Evolutionary conservation across 2,797 vertebrate genomes (phyloP), one percentile per base, ranked within the genome.

Genomic region (Picus viridis): DNA sequence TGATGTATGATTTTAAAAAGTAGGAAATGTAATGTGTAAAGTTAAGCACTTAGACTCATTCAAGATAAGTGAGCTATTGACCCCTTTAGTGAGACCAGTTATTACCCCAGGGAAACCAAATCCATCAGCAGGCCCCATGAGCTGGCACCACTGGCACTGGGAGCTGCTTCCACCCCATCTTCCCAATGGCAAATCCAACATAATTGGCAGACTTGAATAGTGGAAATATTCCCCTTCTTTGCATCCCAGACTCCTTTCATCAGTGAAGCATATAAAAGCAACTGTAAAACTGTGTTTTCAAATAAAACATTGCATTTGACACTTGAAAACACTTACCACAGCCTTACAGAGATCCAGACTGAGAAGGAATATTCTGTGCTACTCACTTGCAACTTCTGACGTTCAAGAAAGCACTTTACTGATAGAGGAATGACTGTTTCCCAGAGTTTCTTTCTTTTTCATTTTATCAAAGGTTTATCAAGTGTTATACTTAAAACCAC

Each of bases 131-230:
- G 36, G 17, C 36, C 14, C 36, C 24, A 8, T 0, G 3, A 32
- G 6, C 9, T 6, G 1, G 49, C 23, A 51, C 49, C 49, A 51
- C 49, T 51, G 23, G 23, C 49, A 20, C 74, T 1, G 2, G 43
- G 19, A 63, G 63, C 39, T 1, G 3, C 26, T 12, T 57, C 41
- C 62, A n/a, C 3, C n/a, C 4, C 1, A 0, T 11, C 1, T 9
- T 5, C 39, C 71, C 61, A 43, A 43, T 2, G 1, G 76, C 73
- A 83, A 67, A 86, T 67, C 34, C 90, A 64, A 17, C 14, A 11
- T 41, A 5, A 0, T 1, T 11, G 69, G 54, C 51, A 56, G 56
- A 41, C 32, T n/a, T 9, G 57, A 29, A 22, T 2, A 5, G 56
- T 27, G 13, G 4, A 8, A 69, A 68, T 1, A 3, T 0, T 47